A percentile compares a stretch with the other conserved stretches of the same genome.
phyloP scores from a whole-genome alignment of 2,888 invertebrate genomes.

The Synergus itoensis region DNA sequence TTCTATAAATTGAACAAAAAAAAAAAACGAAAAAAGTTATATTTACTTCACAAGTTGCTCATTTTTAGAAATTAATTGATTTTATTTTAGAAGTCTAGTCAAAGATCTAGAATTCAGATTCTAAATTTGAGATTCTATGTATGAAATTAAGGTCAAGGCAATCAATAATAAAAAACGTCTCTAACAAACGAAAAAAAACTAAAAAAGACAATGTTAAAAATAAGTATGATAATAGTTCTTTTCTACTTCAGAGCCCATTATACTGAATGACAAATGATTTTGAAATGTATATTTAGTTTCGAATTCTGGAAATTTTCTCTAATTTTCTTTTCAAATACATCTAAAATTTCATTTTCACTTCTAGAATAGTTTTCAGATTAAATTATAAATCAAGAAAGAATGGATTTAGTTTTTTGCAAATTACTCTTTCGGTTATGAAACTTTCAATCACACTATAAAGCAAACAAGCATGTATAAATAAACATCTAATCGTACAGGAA shows the following conservation, averaged over 20 bases:
- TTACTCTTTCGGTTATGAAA: background rate
- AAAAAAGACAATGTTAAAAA: background rate
- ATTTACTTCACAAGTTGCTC: no score
- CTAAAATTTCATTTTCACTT: background rate
- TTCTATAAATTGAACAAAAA: no score
- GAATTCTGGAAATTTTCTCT: background rate
- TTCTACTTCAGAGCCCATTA: background rate
- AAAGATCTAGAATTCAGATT: background rate
- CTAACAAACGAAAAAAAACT: background rate
- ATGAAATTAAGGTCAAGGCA: background rate
- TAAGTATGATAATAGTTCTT: background rate
- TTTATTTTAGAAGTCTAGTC: background rate
- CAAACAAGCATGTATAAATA: no score
- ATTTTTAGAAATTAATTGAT: no score
- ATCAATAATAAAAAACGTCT: background rate
- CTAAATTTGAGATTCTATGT: background rate
- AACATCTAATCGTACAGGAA: background rate
- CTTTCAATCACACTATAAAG: background rate
- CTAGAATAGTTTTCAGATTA: background rate
- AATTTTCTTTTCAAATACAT: background rate
- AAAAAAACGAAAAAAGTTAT: no score
- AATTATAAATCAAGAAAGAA: background rate
- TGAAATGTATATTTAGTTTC: background rate
- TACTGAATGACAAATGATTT: background rate
- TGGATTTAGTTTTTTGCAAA: background rate